phyloP scores from a whole-genome alignment of 2,113 vertebrate genomes.

The Nyctibius bracteatus region DNA sequence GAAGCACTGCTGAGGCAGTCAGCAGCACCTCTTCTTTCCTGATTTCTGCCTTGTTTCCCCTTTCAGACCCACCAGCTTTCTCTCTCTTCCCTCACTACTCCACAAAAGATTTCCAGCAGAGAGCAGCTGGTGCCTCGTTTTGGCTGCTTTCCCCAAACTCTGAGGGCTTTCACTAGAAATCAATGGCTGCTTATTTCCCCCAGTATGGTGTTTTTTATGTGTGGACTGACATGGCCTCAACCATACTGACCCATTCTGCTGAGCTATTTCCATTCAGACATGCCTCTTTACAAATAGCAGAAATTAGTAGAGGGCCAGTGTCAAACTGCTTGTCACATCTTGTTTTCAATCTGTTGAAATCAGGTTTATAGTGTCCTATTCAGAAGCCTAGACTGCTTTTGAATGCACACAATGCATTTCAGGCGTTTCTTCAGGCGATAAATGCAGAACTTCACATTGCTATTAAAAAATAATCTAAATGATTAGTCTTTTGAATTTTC shows the following conservation, averaged over 20 bases:
- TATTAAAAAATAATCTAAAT: conserved; percentile 83
- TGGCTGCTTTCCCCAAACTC: conserved; percentile 76
- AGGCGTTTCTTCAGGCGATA: conserved; percentile 69
- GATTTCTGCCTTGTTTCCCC: conserved; percentile 50
- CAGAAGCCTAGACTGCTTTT: conserved; percentile 69
- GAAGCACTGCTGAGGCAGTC: conserved; percentile 30
- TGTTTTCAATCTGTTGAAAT: conserved; percentile 85
- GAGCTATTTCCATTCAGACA: conserved; percentile 79
- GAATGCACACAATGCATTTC: conserved; percentile 78
- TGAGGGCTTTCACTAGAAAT: conserved; percentile 75
- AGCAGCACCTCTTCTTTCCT: conserved; percentile 48
- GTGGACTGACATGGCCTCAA: conserved; percentile 73
- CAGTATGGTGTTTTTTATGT: conserved; percentile 70
- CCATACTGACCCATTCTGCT: conserved; percentile 76
- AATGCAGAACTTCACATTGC: conserved; percentile 72
- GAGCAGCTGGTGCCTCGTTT: conserved; percentile 79
- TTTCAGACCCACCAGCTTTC: conserved; percentile 69
- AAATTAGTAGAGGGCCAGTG: conserved; percentile 81
- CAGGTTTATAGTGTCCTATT: conserved; percentile 79
- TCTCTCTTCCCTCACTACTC: conserved; percentile 46
- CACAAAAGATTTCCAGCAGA: conserved; percentile 81
- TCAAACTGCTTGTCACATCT: conserved; percentile 87
- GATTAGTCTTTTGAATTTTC: conserved; percentile 75
- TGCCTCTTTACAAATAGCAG: conserved; percentile 80
- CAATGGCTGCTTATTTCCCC: conserved; percentile 80